Evolutionary conservation across 2,797 vertebrate genomes (phyloP), one percentile per base, ranked within the genome.

Genomic region (Chelon labrosus): DNA sequence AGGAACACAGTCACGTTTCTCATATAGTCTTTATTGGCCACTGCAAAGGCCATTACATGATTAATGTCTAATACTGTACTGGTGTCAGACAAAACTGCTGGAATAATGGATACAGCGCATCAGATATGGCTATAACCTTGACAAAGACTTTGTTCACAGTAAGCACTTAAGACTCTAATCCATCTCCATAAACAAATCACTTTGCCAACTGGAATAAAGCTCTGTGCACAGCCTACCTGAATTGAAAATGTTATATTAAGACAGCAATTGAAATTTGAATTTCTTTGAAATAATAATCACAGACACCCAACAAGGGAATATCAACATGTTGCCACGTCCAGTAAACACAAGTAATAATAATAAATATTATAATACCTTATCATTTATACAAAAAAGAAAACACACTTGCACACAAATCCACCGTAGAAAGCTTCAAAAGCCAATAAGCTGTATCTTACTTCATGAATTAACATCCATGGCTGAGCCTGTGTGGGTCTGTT

Each of bases 1-100:
- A 75, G 54, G 68, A 73, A 64, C 67, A 52, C 67, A 65, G 77
- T 80, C 77, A 86, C 85, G 69, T 81, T 75, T 51, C 79, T 68
- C 75, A 46, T 62, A 39, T 4, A 59, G 65, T 70, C 12, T 75
- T 89, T 86, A 89, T 70, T 58, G 77, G 77, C 60, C 55, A 46
- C 65, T 49, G 22, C 31, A 35, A 65, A 77, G 27, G 76, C 71
- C 75, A 76, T 78, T 84, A 86, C 10, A 9, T 37, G 67, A 85
- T 83, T 78, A 78, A 72, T 55, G 71, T 76, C 61, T 51, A 73
- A 66, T 37, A 31, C 31, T 31, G 31, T 7, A 31, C 31, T 47
- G 50, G 52, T 8, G 8, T 74, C 47, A 19, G 64, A 68, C 53
- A 65, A 53, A 47, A 75, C 51, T 20, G 66, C 19, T 44, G 58